Evolutionary conservation across 2,113 vertebrate genomes (phyloP).

Genomic region (Dicentrarchus labrax): DNA sequence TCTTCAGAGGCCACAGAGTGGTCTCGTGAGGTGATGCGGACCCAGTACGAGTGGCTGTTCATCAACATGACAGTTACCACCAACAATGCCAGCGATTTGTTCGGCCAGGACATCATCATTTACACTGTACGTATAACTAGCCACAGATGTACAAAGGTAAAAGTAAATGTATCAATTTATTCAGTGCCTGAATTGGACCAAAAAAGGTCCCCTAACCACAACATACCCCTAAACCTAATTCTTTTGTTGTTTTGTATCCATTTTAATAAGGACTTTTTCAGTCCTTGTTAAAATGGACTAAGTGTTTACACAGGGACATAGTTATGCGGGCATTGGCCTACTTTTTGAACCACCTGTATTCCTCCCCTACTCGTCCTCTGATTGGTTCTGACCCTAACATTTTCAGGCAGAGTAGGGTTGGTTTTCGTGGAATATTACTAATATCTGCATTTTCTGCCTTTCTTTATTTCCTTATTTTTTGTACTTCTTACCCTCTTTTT

Average conservation of each 20-base stretch:
- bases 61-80: slow-evolving; percentile 46
- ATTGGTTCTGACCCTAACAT: too few relatives aligned
- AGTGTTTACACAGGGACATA: too few relatives aligned
- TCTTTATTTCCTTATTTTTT: background rate
- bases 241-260: too few relatives aligned
- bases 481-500: background rate
- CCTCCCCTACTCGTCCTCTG: too few relatives aligned
- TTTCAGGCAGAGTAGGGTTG: too few relatives aligned
- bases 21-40: slow-evolving; percentile 64
- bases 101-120: slow-evolving; percentile 45
- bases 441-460: background rate
- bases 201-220: too few relatives aligned
- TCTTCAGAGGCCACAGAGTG: slow-evolving; percentile 60
- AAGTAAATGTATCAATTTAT: background rate
- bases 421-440: background rate
- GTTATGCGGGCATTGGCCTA: too few relatives aligned
- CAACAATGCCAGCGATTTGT: background rate
- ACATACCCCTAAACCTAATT: too few relatives aligned
- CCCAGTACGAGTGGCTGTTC: slow-evolving; percentile 71
- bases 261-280: too few relatives aligned
- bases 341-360: too few relatives aligned
- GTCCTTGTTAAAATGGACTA: too few relatives aligned
- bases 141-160: background rate
- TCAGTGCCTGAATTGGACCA: too few relatives aligned
- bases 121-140: slow-evolving; percentile 55